phyloP scores from a whole-genome alignment of 35 echinoderm and acorn worm species.

The Ophioderma brevispina region DNA sequence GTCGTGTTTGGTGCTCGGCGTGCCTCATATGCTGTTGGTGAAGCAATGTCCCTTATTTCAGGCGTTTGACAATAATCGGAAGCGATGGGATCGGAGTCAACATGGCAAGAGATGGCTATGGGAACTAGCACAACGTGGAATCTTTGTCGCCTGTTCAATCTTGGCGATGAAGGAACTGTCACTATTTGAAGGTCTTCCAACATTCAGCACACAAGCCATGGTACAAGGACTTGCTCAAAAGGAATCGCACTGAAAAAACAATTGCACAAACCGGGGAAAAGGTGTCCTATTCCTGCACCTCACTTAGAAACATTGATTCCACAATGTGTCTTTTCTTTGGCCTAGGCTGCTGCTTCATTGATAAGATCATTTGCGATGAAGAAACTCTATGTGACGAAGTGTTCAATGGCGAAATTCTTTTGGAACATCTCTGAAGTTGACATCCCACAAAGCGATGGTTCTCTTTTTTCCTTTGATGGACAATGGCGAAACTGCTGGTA shows the following conservation, averaged over 20 bases:
- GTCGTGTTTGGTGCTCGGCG: conserved; percentile 1
- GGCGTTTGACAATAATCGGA: not conserved
- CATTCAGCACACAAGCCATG: not conserved
- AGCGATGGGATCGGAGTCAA: not conserved
- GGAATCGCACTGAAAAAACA: not conserved
- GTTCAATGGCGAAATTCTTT: not conserved
- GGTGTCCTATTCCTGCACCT: not conserved
- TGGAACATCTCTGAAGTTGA: not conserved
- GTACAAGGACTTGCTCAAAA: not conserved
- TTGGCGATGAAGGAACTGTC: not conserved
- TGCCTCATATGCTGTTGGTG: not conserved
- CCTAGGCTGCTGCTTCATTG: not conserved
- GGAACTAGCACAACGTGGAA: not conserved
- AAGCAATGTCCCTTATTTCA: not conserved
- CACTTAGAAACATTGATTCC: not conserved
- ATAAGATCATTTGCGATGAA: not conserved
- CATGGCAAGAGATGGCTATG: not conserved
- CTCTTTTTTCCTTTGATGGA: not conserved
- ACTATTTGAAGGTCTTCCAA: not conserved
- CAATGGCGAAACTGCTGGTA: conserved; percentile 7
- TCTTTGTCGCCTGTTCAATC: not conserved
- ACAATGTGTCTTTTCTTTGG: not conserved
- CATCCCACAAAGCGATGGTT: not conserved
- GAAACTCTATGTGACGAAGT: not conserved
- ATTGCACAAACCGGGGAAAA: not conserved